phyloP scores from a whole-genome alignment of 2,888 invertebrate species.

The Eudemis profundana region DNA sequence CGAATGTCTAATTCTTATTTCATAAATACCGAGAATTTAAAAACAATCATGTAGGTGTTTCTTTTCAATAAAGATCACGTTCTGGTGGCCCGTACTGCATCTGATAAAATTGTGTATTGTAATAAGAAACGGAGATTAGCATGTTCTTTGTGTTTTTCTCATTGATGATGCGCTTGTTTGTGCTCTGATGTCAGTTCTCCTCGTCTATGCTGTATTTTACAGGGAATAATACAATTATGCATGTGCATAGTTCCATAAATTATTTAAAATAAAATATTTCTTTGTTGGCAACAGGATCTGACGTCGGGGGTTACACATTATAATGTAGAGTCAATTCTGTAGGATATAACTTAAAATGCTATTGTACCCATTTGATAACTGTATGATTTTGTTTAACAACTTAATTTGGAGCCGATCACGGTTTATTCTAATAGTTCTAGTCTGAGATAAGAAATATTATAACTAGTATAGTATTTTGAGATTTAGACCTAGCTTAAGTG shows the following conservation, averaged over 20 bases:
- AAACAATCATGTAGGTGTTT: constrained; percentile 28
- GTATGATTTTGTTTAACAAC: no score
- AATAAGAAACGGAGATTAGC: constrained; percentile 26
- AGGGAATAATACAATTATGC: constrained; percentile 29
- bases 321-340: background rate
- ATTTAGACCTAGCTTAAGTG: background rate
- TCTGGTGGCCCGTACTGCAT: constrained; percentile 19
- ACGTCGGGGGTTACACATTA: constrained; percentile 7
- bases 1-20: constrained; percentile 36
- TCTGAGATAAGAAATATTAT: no score
- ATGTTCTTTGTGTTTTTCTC: constrained; percentile 31
- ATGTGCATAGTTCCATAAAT: constrained; percentile 37
- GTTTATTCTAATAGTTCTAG: no score
- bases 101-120: constrained; percentile 35
- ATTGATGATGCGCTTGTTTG: constrained; percentile 29
- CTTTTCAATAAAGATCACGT: constrained; percentile 37
- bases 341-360: background rate
- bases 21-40: constrained; percentile 28
- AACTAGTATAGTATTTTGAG: background rate
- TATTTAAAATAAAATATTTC: constrained; percentile 35
- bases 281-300: constrained; percentile 30
- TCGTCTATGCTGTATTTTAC: constrained; percentile 24
- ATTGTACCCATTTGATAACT: no score
- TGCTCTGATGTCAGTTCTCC: constrained; percentile 16
- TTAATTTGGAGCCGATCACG: no score